A percentile compares a stretch with the other conserved stretches of the same genome.
Evolutionary conservation across 2,888 invertebrate genomes (phyloP).

Genomic region (Ichneumon xanthorius): DNA sequence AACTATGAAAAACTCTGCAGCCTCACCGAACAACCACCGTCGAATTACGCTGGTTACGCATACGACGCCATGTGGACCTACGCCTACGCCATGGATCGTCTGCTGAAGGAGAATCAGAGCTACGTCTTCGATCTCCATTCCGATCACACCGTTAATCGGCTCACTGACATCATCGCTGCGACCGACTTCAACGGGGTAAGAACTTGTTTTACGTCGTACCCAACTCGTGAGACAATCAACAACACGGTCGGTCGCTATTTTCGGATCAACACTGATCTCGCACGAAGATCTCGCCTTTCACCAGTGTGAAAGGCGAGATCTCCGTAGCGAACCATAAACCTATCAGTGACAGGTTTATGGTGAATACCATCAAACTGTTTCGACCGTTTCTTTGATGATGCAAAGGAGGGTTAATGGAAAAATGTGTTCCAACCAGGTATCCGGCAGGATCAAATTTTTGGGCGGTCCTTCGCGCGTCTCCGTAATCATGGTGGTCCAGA

Average conservation of each 20-base stretch:
- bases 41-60: conserved; percentile 91
- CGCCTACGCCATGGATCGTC: conserved; percentile 89
- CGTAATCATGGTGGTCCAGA: conserved; percentile 88
- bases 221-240: too few species aligned
- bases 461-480: conserved; percentile 90
- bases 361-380: neutral
- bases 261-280: too few species aligned
- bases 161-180: conserved; percentile 88
- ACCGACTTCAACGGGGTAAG: conserved; percentile 90
- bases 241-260: too few species aligned
- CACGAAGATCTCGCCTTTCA: too few species aligned
- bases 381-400: neutral
- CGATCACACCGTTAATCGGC: conserved; percentile 86
- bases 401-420: neutral
- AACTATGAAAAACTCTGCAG: conserved; percentile 83
- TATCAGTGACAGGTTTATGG: too few species aligned
- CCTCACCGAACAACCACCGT: conserved; percentile 80
- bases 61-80: conserved; percentile 95
- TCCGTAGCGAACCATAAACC: too few species aligned
- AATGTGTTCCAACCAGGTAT: conserved; percentile 79
- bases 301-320: too few species aligned
- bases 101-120: conserved; percentile 88
- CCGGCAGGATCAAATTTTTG: conserved; percentile 90
- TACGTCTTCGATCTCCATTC: conserved; percentile 87
- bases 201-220: neutral